These are phyloP conservation scores for Bombus difficillimus DNA, from an alignment of 1,140 invertebrate species.

Conservation along the genomic window DNA sequence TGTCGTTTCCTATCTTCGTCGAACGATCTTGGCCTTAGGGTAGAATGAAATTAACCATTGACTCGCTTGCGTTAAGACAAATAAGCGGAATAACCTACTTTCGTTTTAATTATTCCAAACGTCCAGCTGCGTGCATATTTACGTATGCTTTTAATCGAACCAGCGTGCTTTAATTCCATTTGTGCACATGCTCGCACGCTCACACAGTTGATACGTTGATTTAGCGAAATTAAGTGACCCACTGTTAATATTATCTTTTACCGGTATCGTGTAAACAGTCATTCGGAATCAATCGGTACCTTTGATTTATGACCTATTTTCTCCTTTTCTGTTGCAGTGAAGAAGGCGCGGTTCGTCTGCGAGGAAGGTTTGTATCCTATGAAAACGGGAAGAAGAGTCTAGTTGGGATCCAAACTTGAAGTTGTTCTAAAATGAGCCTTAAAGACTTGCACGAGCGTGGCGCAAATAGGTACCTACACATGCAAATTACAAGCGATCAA, in stretches of 20 bases:
- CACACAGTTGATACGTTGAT: slow-evolving; percentile 13
- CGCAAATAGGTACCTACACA: neutral
- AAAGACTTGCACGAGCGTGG: slow-evolving; percentile 33
- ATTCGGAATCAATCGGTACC: neutral
- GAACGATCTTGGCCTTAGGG: neutral
- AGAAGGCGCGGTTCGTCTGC: slow-evolving; percentile 78
- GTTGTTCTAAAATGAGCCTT: neutral
- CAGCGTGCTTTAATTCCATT: slow-evolving; percentile 29
- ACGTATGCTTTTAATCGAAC: slow-evolving; percentile 39
- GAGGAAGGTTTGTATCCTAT: slow-evolving; percentile 73
- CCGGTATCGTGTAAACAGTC: neutral
- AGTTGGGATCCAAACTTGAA: neutral
- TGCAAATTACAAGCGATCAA: slow-evolving; percentile 13
- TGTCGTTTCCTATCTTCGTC: neutral
- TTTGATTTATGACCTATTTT: slow-evolving; percentile 22
- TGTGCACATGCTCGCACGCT: neutral
- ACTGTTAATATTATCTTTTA: neutral
- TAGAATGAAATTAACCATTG: slow-evolving; percentile 25
- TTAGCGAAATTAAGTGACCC: slow-evolving; percentile 23
- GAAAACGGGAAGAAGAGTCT: neutral
- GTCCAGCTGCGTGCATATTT: slow-evolving; percentile 2
- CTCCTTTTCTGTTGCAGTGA: slow-evolving; percentile 78
- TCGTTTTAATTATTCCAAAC: slow-evolving; percentile 47
- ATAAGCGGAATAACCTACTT: slow-evolving; percentile 45
- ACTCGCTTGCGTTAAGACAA: slow-evolving; percentile 23